Evolutionary conservation across 2,888 invertebrate species (phyloP).

Genomic region (Linyphia triangularis): DNA sequence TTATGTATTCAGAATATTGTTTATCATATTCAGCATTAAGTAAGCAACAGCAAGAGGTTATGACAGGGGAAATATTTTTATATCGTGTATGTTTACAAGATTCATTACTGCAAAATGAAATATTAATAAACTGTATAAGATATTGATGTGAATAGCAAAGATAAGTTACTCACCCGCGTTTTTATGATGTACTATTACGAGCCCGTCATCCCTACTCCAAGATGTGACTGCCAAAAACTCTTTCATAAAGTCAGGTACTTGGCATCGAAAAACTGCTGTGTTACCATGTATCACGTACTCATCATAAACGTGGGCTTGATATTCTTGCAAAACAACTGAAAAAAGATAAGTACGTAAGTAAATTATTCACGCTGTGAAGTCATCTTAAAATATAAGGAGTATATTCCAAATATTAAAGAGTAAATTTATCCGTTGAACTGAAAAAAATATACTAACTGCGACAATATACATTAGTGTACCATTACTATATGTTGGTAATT

Average conservation of each 20-base stretch:
- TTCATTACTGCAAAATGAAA: background rate
- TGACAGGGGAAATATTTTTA: too few species aligned
- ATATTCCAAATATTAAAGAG: too few species aligned
- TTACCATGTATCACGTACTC: constrained; percentile 74
- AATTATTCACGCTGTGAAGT: too few species aligned
- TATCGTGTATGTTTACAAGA: background rate
- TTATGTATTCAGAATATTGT: too few species aligned
- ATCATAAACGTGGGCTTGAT: constrained; percentile 73
- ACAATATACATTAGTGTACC: too few species aligned
- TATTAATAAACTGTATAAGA: background rate
- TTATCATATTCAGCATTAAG: too few species aligned
- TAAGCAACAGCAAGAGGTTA: too few species aligned
- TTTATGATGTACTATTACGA: constrained; percentile 69
- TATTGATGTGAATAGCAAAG: background rate
- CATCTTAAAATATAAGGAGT: too few species aligned
- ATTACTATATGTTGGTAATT: too few species aligned
- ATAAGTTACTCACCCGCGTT: constrained; percentile 51
- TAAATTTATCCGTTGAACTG: too few species aligned
- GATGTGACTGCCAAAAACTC: constrained; percentile 68
- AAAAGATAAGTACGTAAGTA: background rate
- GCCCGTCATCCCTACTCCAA: constrained; percentile 73
- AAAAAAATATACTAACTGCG: too few species aligned
- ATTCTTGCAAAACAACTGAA: constrained; percentile 71
- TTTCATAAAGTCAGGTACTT: constrained; percentile 72
- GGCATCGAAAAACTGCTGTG: constrained; percentile 72